phyloP scores from a whole-genome alignment of 1,140 invertebrate genomes.

The Harlomillsia oculata region DNA sequence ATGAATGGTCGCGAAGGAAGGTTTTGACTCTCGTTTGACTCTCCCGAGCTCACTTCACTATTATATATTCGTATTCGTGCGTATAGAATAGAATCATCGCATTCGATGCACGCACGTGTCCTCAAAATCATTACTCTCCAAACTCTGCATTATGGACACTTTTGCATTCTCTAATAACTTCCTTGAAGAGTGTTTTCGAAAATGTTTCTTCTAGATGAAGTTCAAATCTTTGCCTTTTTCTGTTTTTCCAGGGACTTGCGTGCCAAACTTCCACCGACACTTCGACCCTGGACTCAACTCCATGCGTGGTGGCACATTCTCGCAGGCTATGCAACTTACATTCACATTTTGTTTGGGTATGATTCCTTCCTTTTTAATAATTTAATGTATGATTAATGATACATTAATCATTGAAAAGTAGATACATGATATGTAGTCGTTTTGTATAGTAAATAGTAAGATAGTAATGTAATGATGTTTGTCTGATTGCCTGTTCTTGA shows the following conservation, averaged over 20 bases:
- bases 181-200: neutral
- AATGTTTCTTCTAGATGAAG: neutral
- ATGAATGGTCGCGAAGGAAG: too few species aligned
- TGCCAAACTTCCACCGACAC: slow-evolving; percentile 20
- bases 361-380: neutral
- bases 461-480: too few species aligned
- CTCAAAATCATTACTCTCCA: too few species aligned
- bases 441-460: too few species aligned
- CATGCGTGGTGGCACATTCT: slow-evolving; percentile 41
- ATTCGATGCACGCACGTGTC: too few species aligned
- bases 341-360: slow-evolving; percentile 36
- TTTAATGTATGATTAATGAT: neutral
- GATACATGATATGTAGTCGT: neutral
- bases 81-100: too few species aligned
- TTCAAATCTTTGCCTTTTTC: neutral
- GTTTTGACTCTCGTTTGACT: too few species aligned
- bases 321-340: slow-evolving; percentile 37
- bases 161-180: neutral
- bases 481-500: neutral
- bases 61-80: too few species aligned
- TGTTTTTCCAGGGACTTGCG: slow-evolving; percentile 16
- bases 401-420: neutral
- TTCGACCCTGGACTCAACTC: slow-evolving; percentile 37
- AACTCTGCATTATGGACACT: neutral
- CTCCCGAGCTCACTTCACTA: too few species aligned